Conservation (phyloP, 2,888 invertebrate genomes). For the Rhopalosiphum nymphaeae region DNA sequence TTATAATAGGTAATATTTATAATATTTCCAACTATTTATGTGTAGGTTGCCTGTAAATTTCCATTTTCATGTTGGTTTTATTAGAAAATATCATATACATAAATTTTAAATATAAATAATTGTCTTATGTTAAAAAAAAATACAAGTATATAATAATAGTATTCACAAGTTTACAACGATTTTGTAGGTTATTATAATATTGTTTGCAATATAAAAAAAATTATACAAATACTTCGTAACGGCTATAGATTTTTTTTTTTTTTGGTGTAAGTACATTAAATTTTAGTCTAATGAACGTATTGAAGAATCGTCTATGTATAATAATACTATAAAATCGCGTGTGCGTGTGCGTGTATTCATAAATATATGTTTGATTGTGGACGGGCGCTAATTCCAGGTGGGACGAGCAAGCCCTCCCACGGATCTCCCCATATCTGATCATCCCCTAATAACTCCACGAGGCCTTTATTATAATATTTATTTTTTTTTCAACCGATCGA, state of each 20-base stretch:
- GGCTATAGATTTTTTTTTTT: background rate
- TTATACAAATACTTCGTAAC: slow-evolving; percentile 11
- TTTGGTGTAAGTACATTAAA: slow-evolving; percentile 16
- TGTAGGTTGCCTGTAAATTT: background rate
- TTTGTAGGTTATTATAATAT: background rate
- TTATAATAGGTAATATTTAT: background rate
- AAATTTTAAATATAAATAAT: background rate
- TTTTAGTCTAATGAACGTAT: slow-evolving; percentile 57
- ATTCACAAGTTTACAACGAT: background rate
- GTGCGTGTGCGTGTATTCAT: slow-evolving; percentile 27
- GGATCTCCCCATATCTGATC: slow-evolving; percentile 63
- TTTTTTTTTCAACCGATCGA: slow-evolving; percentile 60
- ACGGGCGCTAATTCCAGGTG: slow-evolving; percentile 65
- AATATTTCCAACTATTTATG: background rate
- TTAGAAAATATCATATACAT: background rate
- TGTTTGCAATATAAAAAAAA: background rate
- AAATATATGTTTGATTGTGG: slow-evolving; percentile 50
- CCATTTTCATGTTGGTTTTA: background rate
- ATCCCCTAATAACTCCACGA: slow-evolving; percentile 60
- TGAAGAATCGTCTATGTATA: slow-evolving; percentile 24
- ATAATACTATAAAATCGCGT: slow-evolving; percentile 10
- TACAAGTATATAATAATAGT: background rate
- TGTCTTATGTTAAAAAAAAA: background rate
- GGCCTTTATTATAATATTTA: slow-evolving; percentile 55
- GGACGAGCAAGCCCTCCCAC: slow-evolving; percentile 62